Evolutionary conservation across 2,888 invertebrate species (phyloP), one percentile per base, ranked within the genome.

Genomic region (Sthenelais limicola): DNA sequence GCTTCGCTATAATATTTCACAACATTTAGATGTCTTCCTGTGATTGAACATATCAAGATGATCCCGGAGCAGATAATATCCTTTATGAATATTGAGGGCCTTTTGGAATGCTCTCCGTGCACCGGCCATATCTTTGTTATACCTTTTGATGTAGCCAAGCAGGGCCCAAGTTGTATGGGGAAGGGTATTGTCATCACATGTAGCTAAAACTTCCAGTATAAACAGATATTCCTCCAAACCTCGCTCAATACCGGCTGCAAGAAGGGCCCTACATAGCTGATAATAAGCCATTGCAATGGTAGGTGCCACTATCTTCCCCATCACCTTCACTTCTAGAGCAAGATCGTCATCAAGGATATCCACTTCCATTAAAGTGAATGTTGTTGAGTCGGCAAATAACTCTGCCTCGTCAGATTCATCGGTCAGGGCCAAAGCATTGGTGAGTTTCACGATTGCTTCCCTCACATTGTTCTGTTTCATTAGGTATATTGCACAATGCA

Each of bases 311-410:
- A 38, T 43, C 4, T 2, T 18, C 9, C 62, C 62, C 62, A 62
- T 62, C n/a, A 38, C 62, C 18, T 21, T 35, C 18, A 62, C 62
- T 26, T 62, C 62, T 12, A 38, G 21, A 3, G 62, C 62, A 38
- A 62, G 62, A 43, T 62, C 62, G 43, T 35, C 38, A 38, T 62
- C 62, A 9, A 62, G 38, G 1, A 43, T 62, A 9, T 38, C 26
- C 1, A 62, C 62, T 43, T 62, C 62, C 21, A 62, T 24, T 12
- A 38, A n/a, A 18, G 62, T 62, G 62, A 62, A 62, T 24, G 62
- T 38, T 28, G 38, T 62, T 1, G 38, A 38, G 24, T 62, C 62
- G 12, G 12, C 38, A 38, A 62, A 43, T 2, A 62, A 24, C 12
- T 18, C 38, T 12, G 38, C 43, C 38, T 62, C 62, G 5, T 62